Evolutionary conservation across 2,888 invertebrate genomes (phyloP).

Genomic region (Hydriomena furcata): DNA sequence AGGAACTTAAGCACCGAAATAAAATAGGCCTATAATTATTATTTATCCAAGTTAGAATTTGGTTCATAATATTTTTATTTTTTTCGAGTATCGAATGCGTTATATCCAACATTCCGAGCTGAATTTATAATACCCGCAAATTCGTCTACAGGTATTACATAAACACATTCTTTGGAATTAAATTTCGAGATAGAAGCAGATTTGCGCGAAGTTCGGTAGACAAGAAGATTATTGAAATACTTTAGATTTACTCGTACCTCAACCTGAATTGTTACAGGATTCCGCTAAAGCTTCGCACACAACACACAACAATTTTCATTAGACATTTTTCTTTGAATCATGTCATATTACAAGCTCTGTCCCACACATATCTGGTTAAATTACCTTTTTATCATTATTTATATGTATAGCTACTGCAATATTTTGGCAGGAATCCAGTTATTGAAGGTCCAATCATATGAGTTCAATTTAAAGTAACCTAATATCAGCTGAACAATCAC

Average conservation of each 20-base stretch:
- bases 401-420: background rate
- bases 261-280: conserved; percentile 36
- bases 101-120: background rate
- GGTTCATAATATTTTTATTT: too few relatives aligned
- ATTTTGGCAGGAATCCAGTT: conserved; percentile 20
- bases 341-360: background rate
- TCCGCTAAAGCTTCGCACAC: conserved; percentile 36
- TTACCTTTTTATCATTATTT: background rate
- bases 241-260: conserved; percentile 51
- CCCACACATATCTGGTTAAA: background rate
- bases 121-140: conserved; percentile 12
- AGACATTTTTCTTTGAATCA: conserved; percentile 45
- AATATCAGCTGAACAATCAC: conserved; percentile 56
- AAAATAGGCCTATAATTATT: too few relatives aligned
- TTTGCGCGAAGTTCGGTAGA: conserved; percentile 42
- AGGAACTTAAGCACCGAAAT: too few relatives aligned
- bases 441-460: conserved; percentile 23
- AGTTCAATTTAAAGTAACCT: conserved; percentile 46
- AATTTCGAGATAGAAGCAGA: conserved; percentile 42
- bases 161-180: conserved; percentile 47
- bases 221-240: conserved; percentile 65
- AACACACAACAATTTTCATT: conserved; percentile 56
- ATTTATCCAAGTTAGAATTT: too few relatives aligned
- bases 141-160: conserved; percentile 30
- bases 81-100: too few relatives aligned